phyloP scores from a whole-genome alignment of 2,797 vertebrate species.

The Catostomus latipinnis region DNA sequence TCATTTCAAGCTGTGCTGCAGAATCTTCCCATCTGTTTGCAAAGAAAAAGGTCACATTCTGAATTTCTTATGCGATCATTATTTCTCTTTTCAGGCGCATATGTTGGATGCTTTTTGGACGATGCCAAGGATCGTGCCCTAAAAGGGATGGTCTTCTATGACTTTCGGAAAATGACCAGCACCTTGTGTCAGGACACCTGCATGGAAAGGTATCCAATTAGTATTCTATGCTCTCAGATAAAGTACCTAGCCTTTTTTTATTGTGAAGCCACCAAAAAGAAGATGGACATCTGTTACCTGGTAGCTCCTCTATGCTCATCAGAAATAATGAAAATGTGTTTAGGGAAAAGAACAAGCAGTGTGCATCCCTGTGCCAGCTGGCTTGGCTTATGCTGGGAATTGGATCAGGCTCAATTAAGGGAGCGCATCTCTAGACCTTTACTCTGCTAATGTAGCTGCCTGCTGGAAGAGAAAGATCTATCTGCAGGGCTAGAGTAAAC shows the following conservation, averaged over 20 bases:
- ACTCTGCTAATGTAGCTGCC: slow-evolving; percentile 23
- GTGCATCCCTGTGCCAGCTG: slow-evolving; percentile 53
- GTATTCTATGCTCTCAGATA: not conserved
- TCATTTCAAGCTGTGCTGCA: slow-evolving; percentile 28
- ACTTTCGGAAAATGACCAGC: slow-evolving; percentile 87
- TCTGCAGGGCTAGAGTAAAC: slow-evolving; percentile 35
- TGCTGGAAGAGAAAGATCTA: slow-evolving; percentile 32
- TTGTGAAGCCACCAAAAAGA: not conserved
- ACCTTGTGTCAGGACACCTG: slow-evolving; percentile 86
- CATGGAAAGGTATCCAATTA: slow-evolving; percentile 63
- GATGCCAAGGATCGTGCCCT: slow-evolving; percentile 78
- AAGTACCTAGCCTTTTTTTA: not conserved
- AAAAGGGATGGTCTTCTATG: slow-evolving; percentile 85
- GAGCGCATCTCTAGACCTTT: slow-evolving; percentile 21
- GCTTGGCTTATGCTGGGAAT: slow-evolving; percentile 34
- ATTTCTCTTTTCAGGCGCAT: slow-evolving; percentile 71
- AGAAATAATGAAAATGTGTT: slow-evolving; percentile 50
- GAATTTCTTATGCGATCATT: slow-evolving; percentile 22
- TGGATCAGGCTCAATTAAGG: slow-evolving; percentile 44
- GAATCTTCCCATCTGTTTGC: slow-evolving; percentile 40
- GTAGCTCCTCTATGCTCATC: slow-evolving; percentile 32
- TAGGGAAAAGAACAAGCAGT: slow-evolving; percentile 47
- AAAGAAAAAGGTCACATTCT: slow-evolving; percentile 32
- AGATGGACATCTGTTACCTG: slow-evolving; percentile 27
- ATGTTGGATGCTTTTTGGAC: slow-evolving; percentile 84